phyloP scores from a whole-genome alignment of 2,113 vertebrate species.

The Apteryx owenii region DNA sequence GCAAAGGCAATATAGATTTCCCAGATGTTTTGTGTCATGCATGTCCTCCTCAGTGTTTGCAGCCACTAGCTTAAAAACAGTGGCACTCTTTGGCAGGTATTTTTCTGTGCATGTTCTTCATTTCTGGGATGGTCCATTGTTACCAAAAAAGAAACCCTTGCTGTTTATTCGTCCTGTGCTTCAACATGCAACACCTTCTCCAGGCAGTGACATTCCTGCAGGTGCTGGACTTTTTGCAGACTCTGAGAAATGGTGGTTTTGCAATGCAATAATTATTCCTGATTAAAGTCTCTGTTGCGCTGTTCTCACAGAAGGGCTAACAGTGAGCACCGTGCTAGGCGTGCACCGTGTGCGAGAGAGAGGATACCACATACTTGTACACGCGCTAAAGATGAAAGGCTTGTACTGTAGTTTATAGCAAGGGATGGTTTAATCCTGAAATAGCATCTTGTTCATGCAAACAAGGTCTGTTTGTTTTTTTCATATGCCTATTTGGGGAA shows the following conservation, averaged over 20 bases:
- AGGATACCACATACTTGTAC: background rate
- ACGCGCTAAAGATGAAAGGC: background rate
- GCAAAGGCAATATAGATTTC: background rate
- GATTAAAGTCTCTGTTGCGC: background rate
- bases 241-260: background rate
- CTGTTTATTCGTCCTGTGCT: background rate
- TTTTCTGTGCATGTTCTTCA: background rate
- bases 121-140: background rate
- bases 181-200: background rate
- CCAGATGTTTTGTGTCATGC: background rate
- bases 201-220: background rate
- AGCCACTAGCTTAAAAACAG: background rate
- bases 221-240: background rate
- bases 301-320: background rate
- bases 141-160: background rate
- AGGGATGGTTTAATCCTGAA: conserved; percentile 21
- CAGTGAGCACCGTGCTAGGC: background rate
- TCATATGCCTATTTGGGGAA: conserved; percentile 25
- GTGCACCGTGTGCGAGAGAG: background rate
- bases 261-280: background rate
- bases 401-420: background rate
- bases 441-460: conserved; percentile 7
- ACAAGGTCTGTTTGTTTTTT: conserved; percentile 53
- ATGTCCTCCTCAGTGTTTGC: background rate
- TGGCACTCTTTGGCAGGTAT: fast-evolving